phyloP scores from a whole-genome alignment of 2,797 vertebrate species.

The Paratrypauchen microcephalus region DNA sequence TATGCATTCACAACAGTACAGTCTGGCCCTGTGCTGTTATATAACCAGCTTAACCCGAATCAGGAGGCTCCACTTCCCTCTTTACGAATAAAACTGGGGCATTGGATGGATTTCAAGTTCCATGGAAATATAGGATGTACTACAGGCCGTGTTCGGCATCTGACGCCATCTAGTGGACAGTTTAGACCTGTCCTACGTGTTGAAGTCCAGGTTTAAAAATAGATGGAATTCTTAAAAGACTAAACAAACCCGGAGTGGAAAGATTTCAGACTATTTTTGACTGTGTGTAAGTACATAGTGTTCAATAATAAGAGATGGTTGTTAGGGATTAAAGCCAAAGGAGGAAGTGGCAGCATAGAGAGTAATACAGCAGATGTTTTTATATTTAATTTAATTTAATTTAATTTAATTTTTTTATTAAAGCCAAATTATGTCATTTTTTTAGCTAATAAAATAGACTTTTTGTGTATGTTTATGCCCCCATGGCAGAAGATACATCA shows the following conservation, averaged over 20 bases:
- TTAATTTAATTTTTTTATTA: no score
- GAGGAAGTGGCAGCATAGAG: neutral
- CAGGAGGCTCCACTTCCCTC: conserved; percentile 26
- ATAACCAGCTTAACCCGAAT: conserved; percentile 64
- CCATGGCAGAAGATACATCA: no score
- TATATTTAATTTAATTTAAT: no score
- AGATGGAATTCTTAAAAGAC: neutral
- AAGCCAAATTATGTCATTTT: no score
- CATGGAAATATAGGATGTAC: conserved; percentile 3
- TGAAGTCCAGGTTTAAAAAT: neutral
- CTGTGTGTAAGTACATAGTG: neutral
- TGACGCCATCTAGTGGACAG: conserved; percentile 67
- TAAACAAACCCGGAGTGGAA: neutral
- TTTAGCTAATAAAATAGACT: no score
- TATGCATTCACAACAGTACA: conserved; percentile 35
- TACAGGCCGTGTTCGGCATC: neutral
- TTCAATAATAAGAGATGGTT: neutral
- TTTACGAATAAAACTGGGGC: conserved; percentile 40
- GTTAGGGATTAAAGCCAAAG: neutral
- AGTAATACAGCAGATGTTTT: no score
- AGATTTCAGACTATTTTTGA: neutral
- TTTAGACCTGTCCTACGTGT: conserved; percentile 1
- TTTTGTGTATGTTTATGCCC: no score
- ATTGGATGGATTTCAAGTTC: conserved; percentile 40
- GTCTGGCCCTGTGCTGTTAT: conserved; percentile 61